A percentile compares a stretch with the other conserved stretches of the same genome.
Evolutionary conservation across 1,140 invertebrate genomes (phyloP).

Genomic region (Holcopasites calliopsidis): DNA sequence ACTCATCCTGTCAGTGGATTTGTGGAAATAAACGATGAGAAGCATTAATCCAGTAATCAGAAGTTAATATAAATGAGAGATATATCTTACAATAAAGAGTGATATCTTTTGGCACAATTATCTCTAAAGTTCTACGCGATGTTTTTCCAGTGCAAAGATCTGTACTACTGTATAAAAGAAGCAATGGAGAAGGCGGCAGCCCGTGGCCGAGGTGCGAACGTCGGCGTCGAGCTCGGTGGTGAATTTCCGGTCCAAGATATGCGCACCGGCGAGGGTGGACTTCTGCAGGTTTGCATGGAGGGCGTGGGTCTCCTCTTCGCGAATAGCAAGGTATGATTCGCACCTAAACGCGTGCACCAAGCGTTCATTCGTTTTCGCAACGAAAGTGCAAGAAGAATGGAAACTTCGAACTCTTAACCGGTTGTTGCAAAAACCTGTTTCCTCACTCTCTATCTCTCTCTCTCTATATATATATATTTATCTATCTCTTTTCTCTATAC

Average conservation of each 20-base stretch:
- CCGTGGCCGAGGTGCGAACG: conserved; percentile 86
- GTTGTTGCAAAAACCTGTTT: conserved; percentile 41
- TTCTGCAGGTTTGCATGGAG: conserved; percentile 99
- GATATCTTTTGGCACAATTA: no score
- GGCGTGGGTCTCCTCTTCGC: conserved; percentile 98
- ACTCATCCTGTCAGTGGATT: no score
- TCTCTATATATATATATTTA: no score
- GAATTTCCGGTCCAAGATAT: conserved; percentile 99
- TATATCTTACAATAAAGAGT: no score
- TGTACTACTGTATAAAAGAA: conserved; percentile 99
- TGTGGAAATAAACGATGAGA: no score
- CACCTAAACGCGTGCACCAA: conserved; percentile 7
- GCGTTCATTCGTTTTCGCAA: conserved; percentile 22
- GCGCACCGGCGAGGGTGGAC: conserved; percentile 96
- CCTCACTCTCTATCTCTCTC: conserved; percentile 19
- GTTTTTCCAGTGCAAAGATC: conserved; percentile 92
- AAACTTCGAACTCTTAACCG: conserved; percentile 28
- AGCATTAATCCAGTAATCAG: no score
- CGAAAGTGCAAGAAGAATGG: conserved; percentile 53
- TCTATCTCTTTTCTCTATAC: conserved; percentile 36
- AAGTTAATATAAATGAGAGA: no score
- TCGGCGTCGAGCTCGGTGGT: conserved; percentile 93
- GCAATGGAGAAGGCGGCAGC: conserved; percentile 98
- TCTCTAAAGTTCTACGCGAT: not conserved
- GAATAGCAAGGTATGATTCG: conserved; percentile 95